phyloP scores from a whole-genome alignment of 2,113 vertebrate genomes.

The Nothobranchius kuhntae region DNA sequence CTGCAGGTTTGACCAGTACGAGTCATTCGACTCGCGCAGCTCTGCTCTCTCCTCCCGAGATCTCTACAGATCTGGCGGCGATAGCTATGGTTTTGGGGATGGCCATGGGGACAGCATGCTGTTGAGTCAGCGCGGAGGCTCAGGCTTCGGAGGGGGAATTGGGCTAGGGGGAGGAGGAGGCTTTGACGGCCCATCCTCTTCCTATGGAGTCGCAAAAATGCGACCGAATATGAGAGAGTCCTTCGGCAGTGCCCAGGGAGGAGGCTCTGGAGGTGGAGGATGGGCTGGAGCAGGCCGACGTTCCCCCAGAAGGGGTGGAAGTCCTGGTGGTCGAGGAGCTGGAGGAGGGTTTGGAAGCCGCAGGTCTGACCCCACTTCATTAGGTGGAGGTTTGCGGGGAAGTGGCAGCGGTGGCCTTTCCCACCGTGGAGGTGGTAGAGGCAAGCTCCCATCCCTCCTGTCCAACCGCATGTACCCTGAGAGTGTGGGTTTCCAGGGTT shows the following conservation, averaged over 20 bases:
- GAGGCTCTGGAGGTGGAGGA: conserved; percentile 79
- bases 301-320: conserved; percentile 80
- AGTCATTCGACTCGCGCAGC: conserved; percentile 88
- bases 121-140: conserved; percentile 80
- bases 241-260: conserved; percentile 80
- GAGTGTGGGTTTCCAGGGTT: conserved; percentile 81
- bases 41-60: conserved; percentile 85
- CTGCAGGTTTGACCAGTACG: conserved; percentile 91
- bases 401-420: conserved; percentile 75
- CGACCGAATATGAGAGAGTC: conserved; percentile 84
- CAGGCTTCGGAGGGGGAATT: conserved; percentile 80
- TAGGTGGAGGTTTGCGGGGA: conserved; percentile 78
- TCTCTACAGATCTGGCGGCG: conserved; percentile 83
- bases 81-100: conserved; percentile 87
- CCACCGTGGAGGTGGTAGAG: conserved; percentile 79
- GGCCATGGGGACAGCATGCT: conserved; percentile 79
- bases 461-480: conserved; percentile 88
- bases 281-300: conserved; percentile 81
- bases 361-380: conserved; percentile 80
- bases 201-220: conserved; percentile 83
- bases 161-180: conserved; percentile 74
- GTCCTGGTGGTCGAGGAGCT: conserved; percentile 74
- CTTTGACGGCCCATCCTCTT: conserved; percentile 83
- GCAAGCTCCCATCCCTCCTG: conserved; percentile 92
- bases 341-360: conserved; percentile 77